Percentiles rank a stretch among this genome's conserved stretches.
Conservation (phyloP, 2,113 vertebrate species). For the Psilopsiagon aurifrons region DNA sequence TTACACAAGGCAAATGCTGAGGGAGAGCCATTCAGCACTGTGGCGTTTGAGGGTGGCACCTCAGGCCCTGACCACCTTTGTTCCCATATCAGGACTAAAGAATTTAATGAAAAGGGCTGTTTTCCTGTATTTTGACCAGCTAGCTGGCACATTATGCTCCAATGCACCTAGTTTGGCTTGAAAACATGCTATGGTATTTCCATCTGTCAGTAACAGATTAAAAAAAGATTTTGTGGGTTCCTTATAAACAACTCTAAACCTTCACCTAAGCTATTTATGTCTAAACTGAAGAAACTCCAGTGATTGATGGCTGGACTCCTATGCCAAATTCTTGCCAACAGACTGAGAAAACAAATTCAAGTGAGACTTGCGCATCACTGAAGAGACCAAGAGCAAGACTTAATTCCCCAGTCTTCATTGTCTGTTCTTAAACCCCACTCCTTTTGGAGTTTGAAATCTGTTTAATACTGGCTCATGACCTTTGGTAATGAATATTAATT, state of each 20-base stretch:
- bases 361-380: background rate
- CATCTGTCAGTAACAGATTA: constrained; percentile 55
- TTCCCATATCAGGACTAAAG: background rate
- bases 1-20: background rate
- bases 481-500: background rate
- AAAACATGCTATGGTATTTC: constrained; percentile 32
- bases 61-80: background rate
- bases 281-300: constrained; percentile 13
- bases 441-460: background rate
- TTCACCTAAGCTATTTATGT: constrained; percentile 41
- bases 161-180: background rate
- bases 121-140: background rate
- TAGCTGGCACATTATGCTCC: background rate
- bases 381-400: background rate
- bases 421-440: background rate
- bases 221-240: constrained; percentile 38
- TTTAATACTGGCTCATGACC: background rate
- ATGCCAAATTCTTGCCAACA: constrained; percentile 3
- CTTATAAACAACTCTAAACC: constrained; percentile 12
- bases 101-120: background rate
- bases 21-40: background rate
- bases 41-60: background rate
- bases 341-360: background rate
- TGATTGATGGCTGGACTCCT: background rate
- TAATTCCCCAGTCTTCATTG: background rate